Evolutionary conservation across 2,113 vertebrate species (phyloP).

Genomic region (Eonycteris spelaea): DNA sequence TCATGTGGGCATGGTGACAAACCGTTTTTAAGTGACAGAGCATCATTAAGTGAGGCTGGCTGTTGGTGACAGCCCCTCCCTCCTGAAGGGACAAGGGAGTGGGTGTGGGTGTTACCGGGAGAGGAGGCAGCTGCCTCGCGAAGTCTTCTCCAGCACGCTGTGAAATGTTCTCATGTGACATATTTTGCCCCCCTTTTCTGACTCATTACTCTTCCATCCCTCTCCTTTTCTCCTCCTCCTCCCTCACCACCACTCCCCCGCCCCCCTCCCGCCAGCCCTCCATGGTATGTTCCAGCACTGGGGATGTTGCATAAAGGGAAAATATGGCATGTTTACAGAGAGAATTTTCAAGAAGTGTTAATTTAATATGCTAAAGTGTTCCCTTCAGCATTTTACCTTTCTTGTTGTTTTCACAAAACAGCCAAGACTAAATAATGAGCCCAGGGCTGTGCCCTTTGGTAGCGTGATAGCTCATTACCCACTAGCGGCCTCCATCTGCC

Average conservation of each 20-base stretch:
- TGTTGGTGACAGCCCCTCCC: neutral
- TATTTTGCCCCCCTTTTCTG: constrained; percentile 59
- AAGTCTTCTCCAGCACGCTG: rapidly evolving
- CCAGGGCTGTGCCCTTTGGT: constrained; percentile 97
- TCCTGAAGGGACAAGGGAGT: neutral
- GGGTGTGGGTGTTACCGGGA: neutral
- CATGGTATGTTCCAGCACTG: constrained; percentile 33
- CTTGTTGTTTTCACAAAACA: constrained; percentile 89
- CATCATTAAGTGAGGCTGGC: neutral
- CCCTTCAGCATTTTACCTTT: constrained; percentile 87
- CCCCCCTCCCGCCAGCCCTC: constrained; percentile 41
- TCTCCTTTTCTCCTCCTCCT: neutral
- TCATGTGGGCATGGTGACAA: neutral
- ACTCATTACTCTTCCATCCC: constrained; percentile 38
- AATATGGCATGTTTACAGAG: constrained; percentile 85
- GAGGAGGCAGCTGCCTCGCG: neutral
- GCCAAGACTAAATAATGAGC: constrained; percentile 95
- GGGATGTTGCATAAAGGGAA: constrained; percentile 82
- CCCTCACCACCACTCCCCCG: neutral
- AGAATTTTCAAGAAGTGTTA: constrained; percentile 87
- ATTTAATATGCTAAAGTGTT: constrained; percentile 89
- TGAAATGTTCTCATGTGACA: neutral
- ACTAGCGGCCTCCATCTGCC: constrained; percentile 99
- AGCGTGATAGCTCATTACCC: constrained; percentile 99
- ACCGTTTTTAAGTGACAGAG: neutral